These are phyloP conservation scores for Quadriops clusia DNA, from an alignment of 2,888 invertebrate genomes.

Conservation along the genomic window DNA sequence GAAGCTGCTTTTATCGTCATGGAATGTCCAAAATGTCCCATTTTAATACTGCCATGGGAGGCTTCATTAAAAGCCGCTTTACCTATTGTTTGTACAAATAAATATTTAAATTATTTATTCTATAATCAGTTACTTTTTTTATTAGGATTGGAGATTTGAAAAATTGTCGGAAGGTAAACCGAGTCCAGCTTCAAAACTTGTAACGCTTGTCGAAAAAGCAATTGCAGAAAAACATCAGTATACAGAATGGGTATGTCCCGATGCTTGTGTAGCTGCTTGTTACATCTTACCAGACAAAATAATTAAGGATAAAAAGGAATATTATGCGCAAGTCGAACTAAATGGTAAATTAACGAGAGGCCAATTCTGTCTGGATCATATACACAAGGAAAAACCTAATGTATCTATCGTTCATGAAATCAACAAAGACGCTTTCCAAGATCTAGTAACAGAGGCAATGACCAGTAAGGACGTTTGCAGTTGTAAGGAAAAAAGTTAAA, in stretches of 20 bases:
- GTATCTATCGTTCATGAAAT: slow-evolving; percentile 3
- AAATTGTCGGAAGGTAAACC: slow-evolving; percentile 34
- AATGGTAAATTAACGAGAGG: neutral
- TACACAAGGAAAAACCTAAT: neutral
- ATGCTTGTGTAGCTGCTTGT: neutral
- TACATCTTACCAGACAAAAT: neutral
- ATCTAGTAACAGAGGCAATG: too few species aligned
- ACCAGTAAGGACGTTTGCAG: too few species aligned
- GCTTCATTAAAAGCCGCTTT: slow-evolving; percentile 40
- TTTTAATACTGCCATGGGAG: slow-evolving; percentile 61
- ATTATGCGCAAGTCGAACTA: neutral
- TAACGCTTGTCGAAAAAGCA: slow-evolving; percentile 38
- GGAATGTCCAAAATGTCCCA: slow-evolving; percentile 42
- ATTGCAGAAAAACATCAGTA: slow-evolving; percentile 11
- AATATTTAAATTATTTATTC: too few species aligned
- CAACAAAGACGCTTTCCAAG: slow-evolving; percentile 6
- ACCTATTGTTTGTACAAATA: too few species aligned
- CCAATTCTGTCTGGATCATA: neutral
- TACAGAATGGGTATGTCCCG: neutral
- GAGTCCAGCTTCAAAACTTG: slow-evolving; percentile 37
- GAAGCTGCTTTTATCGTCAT: slow-evolving; percentile 66
- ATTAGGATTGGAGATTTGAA: slow-evolving; percentile 42
- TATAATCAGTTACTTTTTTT: slow-evolving; percentile 2
- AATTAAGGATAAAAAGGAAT: neutral
- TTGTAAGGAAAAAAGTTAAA: too few species aligned